phyloP scores from a whole-genome alignment of 1,140 invertebrate genomes.

The Lasaia peninsularis region DNA sequence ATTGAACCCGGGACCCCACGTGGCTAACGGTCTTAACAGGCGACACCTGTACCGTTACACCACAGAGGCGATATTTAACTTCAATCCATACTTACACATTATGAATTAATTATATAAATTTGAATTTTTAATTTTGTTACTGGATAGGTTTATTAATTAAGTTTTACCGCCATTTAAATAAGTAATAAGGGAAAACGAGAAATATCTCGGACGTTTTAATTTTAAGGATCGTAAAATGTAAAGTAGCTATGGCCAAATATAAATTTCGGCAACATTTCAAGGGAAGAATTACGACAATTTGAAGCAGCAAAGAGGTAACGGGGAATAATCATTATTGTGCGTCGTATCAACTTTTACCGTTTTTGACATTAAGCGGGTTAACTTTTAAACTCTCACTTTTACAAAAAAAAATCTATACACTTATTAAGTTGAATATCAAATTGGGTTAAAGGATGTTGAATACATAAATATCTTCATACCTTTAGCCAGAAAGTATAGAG shows the following conservation, averaged over 20 bases:
- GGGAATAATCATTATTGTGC: slow-evolving; percentile 64
- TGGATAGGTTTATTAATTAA: slow-evolving; percentile 12
- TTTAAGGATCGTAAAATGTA: slow-evolving; percentile 20
- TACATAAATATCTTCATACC: too few relatives aligned
- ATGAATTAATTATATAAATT: not conserved
- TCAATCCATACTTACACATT: not conserved
- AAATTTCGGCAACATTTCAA: slow-evolving; percentile 47
- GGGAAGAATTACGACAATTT: slow-evolving; percentile 52
- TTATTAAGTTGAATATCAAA: too few relatives aligned
- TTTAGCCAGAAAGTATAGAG: too few relatives aligned
- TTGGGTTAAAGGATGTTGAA: too few relatives aligned
- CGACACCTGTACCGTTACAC: too few relatives aligned
- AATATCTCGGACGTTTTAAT: slow-evolving; percentile 29
- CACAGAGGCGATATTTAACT: too few relatives aligned
- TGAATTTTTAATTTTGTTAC: slow-evolving; percentile 6
- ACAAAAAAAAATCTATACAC: too few relatives aligned
- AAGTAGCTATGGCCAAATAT: slow-evolving; percentile 24
- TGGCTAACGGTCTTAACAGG: too few relatives aligned
- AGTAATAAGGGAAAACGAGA: slow-evolving; percentile 15
- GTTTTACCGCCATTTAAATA: slow-evolving; percentile 21
- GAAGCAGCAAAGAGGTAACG: slow-evolving; percentile 49
- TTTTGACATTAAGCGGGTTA: too few relatives aligned
- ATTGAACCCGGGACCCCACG: too few relatives aligned
- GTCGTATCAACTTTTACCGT: slow-evolving; percentile 32
- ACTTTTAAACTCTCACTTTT: too few relatives aligned